Base-by-base conservation (phyloP, 1,140 invertebrate genomes). In the Brachionus paranguensis region DNA sequence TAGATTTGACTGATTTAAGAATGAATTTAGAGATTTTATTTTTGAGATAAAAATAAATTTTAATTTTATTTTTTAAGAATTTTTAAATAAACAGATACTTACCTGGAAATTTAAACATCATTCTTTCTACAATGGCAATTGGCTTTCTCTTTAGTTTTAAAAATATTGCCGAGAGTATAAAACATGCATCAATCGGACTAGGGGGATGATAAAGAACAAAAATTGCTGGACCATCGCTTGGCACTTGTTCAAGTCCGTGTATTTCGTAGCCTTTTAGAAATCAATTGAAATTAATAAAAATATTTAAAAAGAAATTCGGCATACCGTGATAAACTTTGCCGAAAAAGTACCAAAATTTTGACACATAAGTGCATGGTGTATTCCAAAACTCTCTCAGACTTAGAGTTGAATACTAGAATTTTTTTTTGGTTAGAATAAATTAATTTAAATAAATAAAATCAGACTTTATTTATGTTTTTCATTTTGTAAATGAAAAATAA, bases 121-220 rank as follows among this genome's bases (percentile, higher is more conserved):
- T 97, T 86, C 94, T 92, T 91, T 99, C 97, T 5, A 93, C 97
- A 11, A 99, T 95, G 12, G 95, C 94, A 87, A 95, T 93, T 37
- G 98, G 93, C 11, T 95, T 90, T 84, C 94, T 91, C 60, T 95
- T 93, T 86, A 94, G 95, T 72, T 93, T 92, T 29, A 98, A 88
- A 85, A 95, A 90, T 87, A 94, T 92, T 88, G 94, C 93, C 0
- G 96, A 92, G 84, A 95, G 92, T 85, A 99, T 93, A 91, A 99
- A 99, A 90, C 99, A 99, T 88, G 98, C 92, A 90, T 99, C 97
- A 70, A 99, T 93, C 4, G 97, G 97, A 85, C 99, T 92, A 7
- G 96, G 95, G 29, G 97, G 97, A 91, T 99, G 97, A 88, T 99
- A 99, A 88, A 96, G 99, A 65, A 99, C 93, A 81, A 99, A 92